Base-by-base conservation (phyloP, 2,888 invertebrate genomes). In the Shargacucullia verbasci region DNA sequence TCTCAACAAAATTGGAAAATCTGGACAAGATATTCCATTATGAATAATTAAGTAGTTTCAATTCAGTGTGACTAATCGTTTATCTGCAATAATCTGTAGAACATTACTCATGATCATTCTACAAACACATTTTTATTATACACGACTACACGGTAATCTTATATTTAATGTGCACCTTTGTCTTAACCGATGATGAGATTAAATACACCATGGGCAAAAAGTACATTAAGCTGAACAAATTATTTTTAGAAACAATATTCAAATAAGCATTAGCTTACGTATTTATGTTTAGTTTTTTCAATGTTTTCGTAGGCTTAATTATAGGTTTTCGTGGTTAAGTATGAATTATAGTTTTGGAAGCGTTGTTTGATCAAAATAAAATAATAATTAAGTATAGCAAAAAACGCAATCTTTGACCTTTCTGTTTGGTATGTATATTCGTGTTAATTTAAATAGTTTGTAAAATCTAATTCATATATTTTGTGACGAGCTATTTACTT, bases 21-120 rank as follows among this genome's bases (percentile, higher is more conserved):
- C 34, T 34, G 47, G 43, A 50, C 53, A 35, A 75, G 53, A 56
- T 52, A 71, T 60, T 71, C 76, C 58, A 61, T 15, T 52, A 50
- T 45, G 49, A 70, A 56, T 70, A 50, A 65, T 40, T 47, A 46
- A 40, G 12, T 52, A 45, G 37, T 39, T 59, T 38, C 13, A 50
- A 33, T 50, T 37, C 49, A 56, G 13, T 54, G 53, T 70, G 74
- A 70, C 50, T 63, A 73, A 70, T 69, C 37, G 47, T 41, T 47
- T 50, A 60, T 48, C 48, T 56, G 37, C 45, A 34, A 12, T 47
- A 47, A 60, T 48, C 48, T 56, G 37, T 41, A 31, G 12, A 53
- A 20, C n/a, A 31, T 59, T 55, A 53, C 52, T 56, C 33, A 50
- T 25, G 13, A 48, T 53, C 13, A 37, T 46, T 33, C 29, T 44